Base-by-base conservation (phyloP, 1,140 invertebrate genomes). In the Ephestia elutella region DNA sequence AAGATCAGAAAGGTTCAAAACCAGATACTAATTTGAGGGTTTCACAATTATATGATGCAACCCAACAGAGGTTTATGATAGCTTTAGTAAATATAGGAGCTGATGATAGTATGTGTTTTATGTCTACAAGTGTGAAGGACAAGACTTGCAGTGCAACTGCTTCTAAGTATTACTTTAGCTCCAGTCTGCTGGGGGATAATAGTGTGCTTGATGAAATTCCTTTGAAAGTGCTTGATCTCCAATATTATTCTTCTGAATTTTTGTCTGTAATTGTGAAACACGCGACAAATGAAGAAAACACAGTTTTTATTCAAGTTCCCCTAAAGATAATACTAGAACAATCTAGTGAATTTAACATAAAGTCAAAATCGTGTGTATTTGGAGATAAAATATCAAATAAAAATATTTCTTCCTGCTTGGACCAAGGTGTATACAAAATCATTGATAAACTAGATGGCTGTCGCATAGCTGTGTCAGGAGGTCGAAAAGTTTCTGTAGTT, bases 401-500 rank as follows among this genome's bases (percentile, higher is more conserved):
- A 38, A 90, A 92, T 66, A 77, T 90, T 50, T 89, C 90, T 5
- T 80, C 89, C 59, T 70, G 90, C 21, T 58, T 89, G 19, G 89
- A 91, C 62, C 67, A 73, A 21, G 87, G 79, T 38, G 82, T 81
- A 38, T 92, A 87, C 70, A 90, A 92, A 77, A 89, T 91, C 5
- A 86, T 97, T 28, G 94, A 96, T 54, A 93, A 93, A 69, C 93
- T 96, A 84, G 91, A 92, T 53, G 93, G 92, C 1, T 91, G 90
- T 56, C 89, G 89, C 67, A 91, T 98, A 64, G 94, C 96, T 5
- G 96, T 98, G 0, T 97, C 96, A 60, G 96, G 96, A 0, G 91
- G 92, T 10, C 90, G 97, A 38, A 96, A 97, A 90, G 95, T 98
- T 19, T 94, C 96, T 9, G 95, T 96, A 49, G 92, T 98, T 57